Evolutionary conservation across 2,113 vertebrate genomes (phyloP).

Genomic region (Hippopotamus amphibius): DNA sequence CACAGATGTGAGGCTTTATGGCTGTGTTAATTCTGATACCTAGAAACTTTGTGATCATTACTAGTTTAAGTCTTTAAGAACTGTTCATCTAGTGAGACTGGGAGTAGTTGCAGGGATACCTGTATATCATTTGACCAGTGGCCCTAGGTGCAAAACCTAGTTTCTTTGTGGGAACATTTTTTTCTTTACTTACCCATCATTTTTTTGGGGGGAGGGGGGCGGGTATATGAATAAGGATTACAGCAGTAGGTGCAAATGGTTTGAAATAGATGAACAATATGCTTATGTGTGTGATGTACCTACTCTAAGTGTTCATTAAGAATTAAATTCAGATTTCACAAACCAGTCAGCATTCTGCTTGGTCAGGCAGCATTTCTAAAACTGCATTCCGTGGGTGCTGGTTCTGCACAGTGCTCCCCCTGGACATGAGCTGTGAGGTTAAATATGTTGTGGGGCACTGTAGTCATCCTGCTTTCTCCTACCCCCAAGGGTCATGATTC

Average conservation of each 20-base stretch:
- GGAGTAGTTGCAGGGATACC: background rate
- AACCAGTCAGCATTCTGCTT: background rate
- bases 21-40: background rate
- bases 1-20: background rate
- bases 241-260: background rate
- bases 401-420: background rate
- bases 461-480: background rate
- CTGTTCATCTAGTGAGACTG: background rate
- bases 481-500: background rate
- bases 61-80: conserved; percentile 32
- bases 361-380: background rate
- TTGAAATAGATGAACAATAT: background rate
- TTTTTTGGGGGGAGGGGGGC: background rate
- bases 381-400: background rate
- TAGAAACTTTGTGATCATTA: background rate
- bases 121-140: background rate
- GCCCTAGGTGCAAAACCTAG: background rate
- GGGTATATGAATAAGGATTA: background rate
- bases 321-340: conserved; percentile 47
- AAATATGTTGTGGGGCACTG: background rate
- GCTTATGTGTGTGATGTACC: background rate
- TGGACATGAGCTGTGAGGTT: background rate
- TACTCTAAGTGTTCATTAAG: background rate
- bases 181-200: background rate
- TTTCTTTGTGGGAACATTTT: background rate